Evolutionary conservation across 2,113 vertebrate genomes (phyloP).

Genomic region (Cheilinus undulatus): DNA sequence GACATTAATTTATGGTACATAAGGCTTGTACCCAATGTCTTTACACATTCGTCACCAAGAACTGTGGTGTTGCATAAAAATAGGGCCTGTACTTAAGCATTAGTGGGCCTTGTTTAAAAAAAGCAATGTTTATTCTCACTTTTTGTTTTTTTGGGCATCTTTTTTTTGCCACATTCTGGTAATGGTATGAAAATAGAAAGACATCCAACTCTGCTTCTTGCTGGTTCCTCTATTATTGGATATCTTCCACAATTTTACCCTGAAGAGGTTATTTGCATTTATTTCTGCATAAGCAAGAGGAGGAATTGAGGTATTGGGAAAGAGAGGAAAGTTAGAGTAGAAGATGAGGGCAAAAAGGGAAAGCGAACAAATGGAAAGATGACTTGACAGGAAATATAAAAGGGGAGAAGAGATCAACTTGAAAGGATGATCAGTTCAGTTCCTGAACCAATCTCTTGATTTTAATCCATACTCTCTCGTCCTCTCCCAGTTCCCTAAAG

Average conservation of each 20-base stretch:
- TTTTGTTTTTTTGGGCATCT: no score
- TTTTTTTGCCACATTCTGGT: neutral
- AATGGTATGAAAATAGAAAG: neutral
- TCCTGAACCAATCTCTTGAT: neutral
- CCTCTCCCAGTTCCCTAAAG: neutral
- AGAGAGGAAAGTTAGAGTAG: neutral
- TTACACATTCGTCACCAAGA: no score
- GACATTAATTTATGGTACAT: no score
- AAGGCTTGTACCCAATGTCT: no score
- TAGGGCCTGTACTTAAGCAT: no score
- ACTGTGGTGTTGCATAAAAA: no score
- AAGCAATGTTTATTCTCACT: no score
- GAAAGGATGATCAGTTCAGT: no score
- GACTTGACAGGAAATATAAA: no score
- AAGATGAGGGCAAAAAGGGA: neutral
- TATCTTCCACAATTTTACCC: neutral
- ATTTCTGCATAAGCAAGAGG: no score
- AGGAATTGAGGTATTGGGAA: neutral
- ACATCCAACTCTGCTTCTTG: neutral
- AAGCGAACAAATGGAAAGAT: neutral
- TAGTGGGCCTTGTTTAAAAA: no score
- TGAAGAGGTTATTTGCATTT: no score
- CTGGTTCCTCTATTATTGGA: neutral
- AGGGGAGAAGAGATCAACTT: neutral
- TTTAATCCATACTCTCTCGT: neutral